Evolutionary conservation across 1,140 invertebrate genomes (phyloP).

Genomic region (Drosophila lini): DNA sequence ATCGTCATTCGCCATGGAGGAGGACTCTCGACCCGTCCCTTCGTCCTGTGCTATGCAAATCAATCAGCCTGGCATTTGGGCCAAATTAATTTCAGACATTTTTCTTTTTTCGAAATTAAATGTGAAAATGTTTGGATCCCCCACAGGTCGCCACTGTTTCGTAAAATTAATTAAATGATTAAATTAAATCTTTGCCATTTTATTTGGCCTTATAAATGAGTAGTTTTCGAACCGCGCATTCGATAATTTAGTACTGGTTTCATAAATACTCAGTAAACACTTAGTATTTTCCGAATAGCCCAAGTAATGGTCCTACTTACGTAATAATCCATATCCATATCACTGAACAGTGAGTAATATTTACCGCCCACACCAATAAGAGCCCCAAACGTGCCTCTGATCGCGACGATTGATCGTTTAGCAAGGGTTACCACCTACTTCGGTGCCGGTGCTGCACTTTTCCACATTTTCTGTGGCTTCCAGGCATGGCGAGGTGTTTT

Average conservation of each 20-base stretch:
- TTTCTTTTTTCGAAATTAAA: constrained; percentile 53
- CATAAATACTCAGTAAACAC: constrained; percentile 10
- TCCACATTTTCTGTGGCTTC: constrained; percentile 57
- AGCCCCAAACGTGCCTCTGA: constrained; percentile 64
- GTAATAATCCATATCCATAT: constrained; percentile 62
- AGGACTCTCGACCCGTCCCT: neutral
- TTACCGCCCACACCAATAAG: constrained; percentile 34
- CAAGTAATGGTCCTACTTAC: constrained; percentile 43
- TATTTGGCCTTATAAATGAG: constrained; percentile 30
- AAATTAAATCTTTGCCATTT: constrained; percentile 49
- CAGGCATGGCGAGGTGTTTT: constrained; percentile 69
- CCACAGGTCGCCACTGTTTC: constrained; percentile 30
- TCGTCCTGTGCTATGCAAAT: constrained; percentile 39
- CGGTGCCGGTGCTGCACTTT: constrained; percentile 20
- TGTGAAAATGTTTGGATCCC: constrained; percentile 51
- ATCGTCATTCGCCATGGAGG: constrained; percentile 10
- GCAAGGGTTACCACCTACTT: constrained; percentile 35
- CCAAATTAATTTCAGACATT: constrained; percentile 74
- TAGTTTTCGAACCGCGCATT: constrained; percentile 32
- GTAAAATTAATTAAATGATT: constrained; percentile 74
- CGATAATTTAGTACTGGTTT: neutral
- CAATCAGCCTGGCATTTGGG: constrained; percentile 72
- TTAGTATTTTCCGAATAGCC: constrained; percentile 1
- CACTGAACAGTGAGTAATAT: constrained; percentile 60
- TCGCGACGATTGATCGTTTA: constrained; percentile 81